Evolutionary conservation across 2,113 vertebrate species (phyloP).

Genomic region (Mola mola): DNA sequence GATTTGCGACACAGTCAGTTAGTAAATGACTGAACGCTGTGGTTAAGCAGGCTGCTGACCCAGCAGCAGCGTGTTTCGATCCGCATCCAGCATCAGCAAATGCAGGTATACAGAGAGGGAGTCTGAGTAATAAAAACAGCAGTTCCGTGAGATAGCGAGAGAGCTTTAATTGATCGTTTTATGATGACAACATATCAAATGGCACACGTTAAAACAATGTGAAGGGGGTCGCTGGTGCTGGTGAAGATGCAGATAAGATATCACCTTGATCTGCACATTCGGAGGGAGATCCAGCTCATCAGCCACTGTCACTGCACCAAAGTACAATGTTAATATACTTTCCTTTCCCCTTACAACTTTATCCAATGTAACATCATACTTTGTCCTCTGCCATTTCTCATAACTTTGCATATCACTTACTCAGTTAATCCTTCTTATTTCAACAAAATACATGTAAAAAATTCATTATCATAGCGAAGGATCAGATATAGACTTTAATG

Average conservation of each 20-base stretch:
- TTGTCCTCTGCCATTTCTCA: too few relatives aligned
- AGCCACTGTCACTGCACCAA: neutral
- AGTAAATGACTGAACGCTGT: slow-evolving; percentile 47
- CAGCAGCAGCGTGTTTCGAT: slow-evolving; percentile 52
- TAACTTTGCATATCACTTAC: too few relatives aligned
- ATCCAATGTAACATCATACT: too few relatives aligned
- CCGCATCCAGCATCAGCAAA: slow-evolving; percentile 1
- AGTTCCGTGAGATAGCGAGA: too few relatives aligned
- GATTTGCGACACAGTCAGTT: slow-evolving; percentile 41
- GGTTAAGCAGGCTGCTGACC: slow-evolving; percentile 58
- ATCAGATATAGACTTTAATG: too few relatives aligned
- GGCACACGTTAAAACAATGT: neutral
- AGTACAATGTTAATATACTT: too few relatives aligned
- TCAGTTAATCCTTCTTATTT: too few relatives aligned
- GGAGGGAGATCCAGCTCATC: neutral
- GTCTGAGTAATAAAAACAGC: slow-evolving; percentile 8
- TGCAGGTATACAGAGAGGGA: neutral
- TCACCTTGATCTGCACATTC: neutral
- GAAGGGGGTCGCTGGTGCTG: neutral
- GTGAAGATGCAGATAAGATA: too few relatives aligned
- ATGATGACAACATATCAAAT: neutral
- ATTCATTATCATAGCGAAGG: too few relatives aligned
- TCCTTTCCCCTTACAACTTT: too few relatives aligned
- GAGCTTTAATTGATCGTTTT: slow-evolving; percentile 12
- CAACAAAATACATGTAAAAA: too few relatives aligned